Evolutionary conservation across 2,113 vertebrate species (phyloP), one percentile per base, ranked within the genome.

Genomic region (Indri indri): DNA sequence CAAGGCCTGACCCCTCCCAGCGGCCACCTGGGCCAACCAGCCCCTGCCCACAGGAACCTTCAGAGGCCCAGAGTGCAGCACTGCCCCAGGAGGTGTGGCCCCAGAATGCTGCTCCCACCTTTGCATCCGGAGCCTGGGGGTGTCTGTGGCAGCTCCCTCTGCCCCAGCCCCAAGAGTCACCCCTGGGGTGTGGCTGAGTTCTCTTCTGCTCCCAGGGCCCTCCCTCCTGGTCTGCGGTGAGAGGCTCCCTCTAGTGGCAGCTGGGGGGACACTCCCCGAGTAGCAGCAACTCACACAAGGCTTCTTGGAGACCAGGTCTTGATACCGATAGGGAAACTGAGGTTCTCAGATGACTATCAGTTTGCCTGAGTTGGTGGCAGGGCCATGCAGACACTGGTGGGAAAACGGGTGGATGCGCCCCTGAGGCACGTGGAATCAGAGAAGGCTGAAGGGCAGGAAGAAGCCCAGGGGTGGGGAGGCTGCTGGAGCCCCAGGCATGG

Each of bases 161-260:
- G 18, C 66, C 32, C 50, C 23, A 32, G 30, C 27, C 73, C 63
- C 20, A 10, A 65, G 61, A 65, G 10, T 16, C 40, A 74, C 45
- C 40, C 50, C 25, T 3, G 9, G 1, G 47, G 12, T 32, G 17
- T 6, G 4, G 74, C 37, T 50, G 8, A 34, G 8, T 20, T 73
- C 45, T 47, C 25, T 16, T 52, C 23, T 30, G 17, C 61, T 25
- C 5, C 0, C 11, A 17, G 37, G 16, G 30, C 23, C 37, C n/a
- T 88, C 30, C 66, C 34, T 90, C 30, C 37, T 27, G 68, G 73
- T 96, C 63, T 86, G 90, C 97, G 98, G 37, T 82, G 45, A 96
- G 89, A 79, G 34, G 97, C 98, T 97, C 99, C 98, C 98, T 98
- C 98, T 98, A 98, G 98, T 88, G 98, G 98, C 80, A 70, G 30